Conservation (phyloP, 2,113 vertebrate genomes). For the Amphiprion percula region DNA sequence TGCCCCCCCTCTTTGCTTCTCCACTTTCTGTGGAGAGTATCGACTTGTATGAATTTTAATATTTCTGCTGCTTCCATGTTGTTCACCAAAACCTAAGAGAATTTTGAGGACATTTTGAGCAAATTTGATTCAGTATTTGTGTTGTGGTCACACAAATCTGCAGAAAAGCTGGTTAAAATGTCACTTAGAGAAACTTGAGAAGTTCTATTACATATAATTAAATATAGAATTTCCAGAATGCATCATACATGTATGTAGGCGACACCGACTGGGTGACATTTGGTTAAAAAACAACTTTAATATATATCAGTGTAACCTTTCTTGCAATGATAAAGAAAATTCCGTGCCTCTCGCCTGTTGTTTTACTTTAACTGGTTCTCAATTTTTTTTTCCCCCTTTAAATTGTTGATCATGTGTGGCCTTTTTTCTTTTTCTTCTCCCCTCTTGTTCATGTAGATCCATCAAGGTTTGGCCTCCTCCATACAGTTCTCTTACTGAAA, state of each 20-base stretch:
- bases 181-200: not conserved
- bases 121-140: too few species aligned
- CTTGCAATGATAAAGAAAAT: conserved; percentile 9
- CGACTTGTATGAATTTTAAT: not conserved
- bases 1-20: not conserved
- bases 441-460: too few species aligned
- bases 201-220: too few species aligned
- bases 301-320: conserved; percentile 15
- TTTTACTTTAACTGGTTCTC: conserved; percentile 1
- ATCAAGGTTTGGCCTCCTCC: too few species aligned
- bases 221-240: too few species aligned
- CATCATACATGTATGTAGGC: too few species aligned
- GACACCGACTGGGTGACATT: not conserved
- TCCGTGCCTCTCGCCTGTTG: conserved; percentile 28
- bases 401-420: conserved; percentile 36
- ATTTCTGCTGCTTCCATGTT: too few species aligned
- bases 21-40: not conserved
- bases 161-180: not conserved
- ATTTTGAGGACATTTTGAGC: too few species aligned
- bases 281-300: conserved; percentile 6
- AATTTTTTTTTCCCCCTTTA: conserved; percentile 8
- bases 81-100: too few species aligned
- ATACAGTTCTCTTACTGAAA: too few species aligned
- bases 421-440: conserved; percentile 33
- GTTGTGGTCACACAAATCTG: not conserved